These are phyloP conservation scores for Ormia ochracea DNA, from an alignment of 2,888 invertebrate genomes.

Conservation along the genomic window DNA sequence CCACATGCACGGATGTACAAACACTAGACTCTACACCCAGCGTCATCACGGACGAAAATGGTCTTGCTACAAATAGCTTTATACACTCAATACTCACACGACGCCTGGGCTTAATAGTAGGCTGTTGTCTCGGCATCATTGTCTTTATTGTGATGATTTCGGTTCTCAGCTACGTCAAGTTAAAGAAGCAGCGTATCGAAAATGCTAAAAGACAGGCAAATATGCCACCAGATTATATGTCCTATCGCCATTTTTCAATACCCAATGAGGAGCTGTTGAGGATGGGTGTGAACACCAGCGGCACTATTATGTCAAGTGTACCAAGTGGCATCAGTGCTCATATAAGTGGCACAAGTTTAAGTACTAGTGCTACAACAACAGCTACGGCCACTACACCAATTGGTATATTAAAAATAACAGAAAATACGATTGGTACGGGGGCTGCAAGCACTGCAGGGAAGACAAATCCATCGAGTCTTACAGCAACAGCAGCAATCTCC, in stretches of 20 bases:
- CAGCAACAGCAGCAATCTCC: conserved; percentile 55
- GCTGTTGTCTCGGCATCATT: conserved; percentile 90
- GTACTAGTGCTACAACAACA: conserved; percentile 70
- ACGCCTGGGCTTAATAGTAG: conserved; percentile 89
- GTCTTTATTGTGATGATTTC: conserved; percentile 90
- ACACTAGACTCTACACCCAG: conserved; percentile 85
- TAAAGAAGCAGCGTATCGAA: conserved; percentile 86
- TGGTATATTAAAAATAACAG: conserved; percentile 56
- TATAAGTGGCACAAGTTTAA: conserved; percentile 75
- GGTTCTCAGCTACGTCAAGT: conserved; percentile 89
- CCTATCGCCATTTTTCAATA: conserved; percentile 85
- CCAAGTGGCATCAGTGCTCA: conserved; percentile 76
- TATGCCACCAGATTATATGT: conserved; percentile 87
- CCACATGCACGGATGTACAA: conserved; percentile 86
- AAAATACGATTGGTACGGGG: conserved; percentile 43
- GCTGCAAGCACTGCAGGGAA: conserved; percentile 6
- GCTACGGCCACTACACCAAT: conserved; percentile 72
- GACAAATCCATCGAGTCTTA: conserved; percentile 10
- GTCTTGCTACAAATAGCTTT: conserved; percentile 82
- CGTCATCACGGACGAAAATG: conserved; percentile 78
- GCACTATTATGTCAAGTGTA: conserved; percentile 69
- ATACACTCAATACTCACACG: conserved; percentile 87
- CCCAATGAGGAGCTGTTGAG: conserved; percentile 80
- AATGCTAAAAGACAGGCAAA: conserved; percentile 84
- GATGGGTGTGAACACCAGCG: conserved; percentile 65